phyloP scores from a whole-genome alignment of 2,888 invertebrate species.

The Trachelus iudaicus region DNA sequence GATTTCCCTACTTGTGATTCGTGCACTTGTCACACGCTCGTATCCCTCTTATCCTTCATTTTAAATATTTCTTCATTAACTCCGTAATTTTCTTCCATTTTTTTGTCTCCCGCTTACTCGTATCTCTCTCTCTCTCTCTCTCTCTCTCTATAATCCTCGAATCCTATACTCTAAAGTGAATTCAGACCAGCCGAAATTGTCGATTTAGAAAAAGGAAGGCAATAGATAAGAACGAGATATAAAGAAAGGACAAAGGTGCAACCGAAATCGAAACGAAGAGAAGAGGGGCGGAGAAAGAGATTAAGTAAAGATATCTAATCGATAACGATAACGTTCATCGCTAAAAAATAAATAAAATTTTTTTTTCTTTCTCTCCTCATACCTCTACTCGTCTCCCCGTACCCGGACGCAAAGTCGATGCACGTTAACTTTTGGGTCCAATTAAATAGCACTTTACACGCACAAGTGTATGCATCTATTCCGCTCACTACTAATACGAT shows the following conservation, averaged over 20 bases:
- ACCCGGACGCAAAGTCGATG: conserved; percentile 8
- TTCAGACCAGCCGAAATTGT: conserved; percentile 64
- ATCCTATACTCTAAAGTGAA: conserved; percentile 57
- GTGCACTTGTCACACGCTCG: neutral
- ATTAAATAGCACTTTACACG: conserved; percentile 50
- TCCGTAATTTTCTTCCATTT: conserved; percentile 5
- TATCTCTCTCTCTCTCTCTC: conserved; percentile 5
- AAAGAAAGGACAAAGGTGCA: conserved; percentile 30
- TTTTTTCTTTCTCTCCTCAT: conserved; percentile 20
- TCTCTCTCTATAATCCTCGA: conserved; percentile 25
- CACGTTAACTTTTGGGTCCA: conserved; percentile 34
- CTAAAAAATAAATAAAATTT: conserved; percentile 60
- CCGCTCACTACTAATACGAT: conserved; percentile 4
- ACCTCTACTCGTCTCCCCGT: neutral
- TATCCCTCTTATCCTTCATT: neutral
- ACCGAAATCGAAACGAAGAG: conserved; percentile 24
- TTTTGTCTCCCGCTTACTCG: neutral
- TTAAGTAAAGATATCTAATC: conserved; percentile 41
- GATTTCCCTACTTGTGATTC: neutral
- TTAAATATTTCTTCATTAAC: neutral
- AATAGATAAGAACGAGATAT: conserved; percentile 30
- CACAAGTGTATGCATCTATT: neutral
- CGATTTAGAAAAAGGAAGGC: conserved; percentile 42
- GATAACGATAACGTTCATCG: conserved; percentile 46
- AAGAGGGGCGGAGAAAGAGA: conserved; percentile 21